A percentile compares a stretch with the other conserved stretches of the same genome.
These are phyloP conservation scores for Busseola fusca DNA, from an alignment of 2,888 invertebrate genomes.

Conservation along the genomic window DNA sequence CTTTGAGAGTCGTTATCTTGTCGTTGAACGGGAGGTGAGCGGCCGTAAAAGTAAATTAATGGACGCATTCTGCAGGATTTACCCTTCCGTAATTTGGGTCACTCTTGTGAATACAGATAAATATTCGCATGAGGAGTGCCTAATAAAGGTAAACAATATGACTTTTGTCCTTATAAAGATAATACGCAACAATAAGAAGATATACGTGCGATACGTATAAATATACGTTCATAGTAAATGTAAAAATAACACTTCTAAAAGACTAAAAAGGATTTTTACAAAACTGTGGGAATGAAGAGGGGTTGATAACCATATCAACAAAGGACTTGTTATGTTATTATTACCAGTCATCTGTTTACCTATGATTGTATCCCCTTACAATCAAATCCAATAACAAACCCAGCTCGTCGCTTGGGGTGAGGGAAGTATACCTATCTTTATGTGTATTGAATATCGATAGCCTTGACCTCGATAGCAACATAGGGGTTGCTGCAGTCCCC, in stretches of 20 bases:
- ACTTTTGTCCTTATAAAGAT: conserved; percentile 16
- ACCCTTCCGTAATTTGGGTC: conserved; percentile 72
- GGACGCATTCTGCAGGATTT: conserved; percentile 69
- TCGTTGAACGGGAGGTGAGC: conserved; percentile 73
- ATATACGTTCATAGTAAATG: not conserved
- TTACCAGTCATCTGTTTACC: conserved; percentile 55
- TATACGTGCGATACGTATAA: not conserved
- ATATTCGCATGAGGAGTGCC: conserved; percentile 61
- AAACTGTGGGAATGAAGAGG: conserved; percentile 31
- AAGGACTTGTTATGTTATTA: conserved; percentile 29
- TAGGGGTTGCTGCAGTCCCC: conserved; percentile 69
- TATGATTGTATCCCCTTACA: conserved; percentile 52
- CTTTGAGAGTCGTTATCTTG: conserved; percentile 71
- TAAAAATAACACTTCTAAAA: not conserved
- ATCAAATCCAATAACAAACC: conserved; percentile 58
- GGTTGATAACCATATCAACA: conserved; percentile 26
- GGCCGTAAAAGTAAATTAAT: conserved; percentile 74
- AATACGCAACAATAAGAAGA: conserved; percentile 3
- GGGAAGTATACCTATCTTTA: conserved; percentile 63
- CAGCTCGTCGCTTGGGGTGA: conserved; percentile 69
- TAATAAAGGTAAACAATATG: conserved; percentile 56
- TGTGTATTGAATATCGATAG: conserved; percentile 75
- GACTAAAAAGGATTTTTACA: not conserved
- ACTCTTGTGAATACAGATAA: conserved; percentile 65
- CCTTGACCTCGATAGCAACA: conserved; percentile 77